Evolutionary conservation across 1,140 invertebrate species (phyloP), one percentile per base, ranked within the genome.

Genomic region (Caenorhabditis tropicalis): DNA sequence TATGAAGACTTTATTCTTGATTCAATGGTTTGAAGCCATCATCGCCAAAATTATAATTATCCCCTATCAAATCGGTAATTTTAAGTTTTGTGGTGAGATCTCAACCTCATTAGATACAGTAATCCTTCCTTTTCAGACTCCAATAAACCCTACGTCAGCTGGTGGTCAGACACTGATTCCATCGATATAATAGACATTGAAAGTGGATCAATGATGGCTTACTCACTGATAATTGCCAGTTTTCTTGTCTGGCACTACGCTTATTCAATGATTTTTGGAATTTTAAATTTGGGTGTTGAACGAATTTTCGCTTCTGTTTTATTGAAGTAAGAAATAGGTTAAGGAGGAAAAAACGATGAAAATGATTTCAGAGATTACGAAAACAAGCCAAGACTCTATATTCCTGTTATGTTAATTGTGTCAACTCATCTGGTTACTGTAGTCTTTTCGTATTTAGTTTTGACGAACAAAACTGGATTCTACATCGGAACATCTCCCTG

Each of bases 181-280:
- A 24, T 15, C 12, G 58, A 65, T 27, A 65, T 65, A 27, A 65
- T 65, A 33, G 29, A 27, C 12, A 16, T 65, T 21, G 12, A 33
- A 16, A 19, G 36, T 5, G 29, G 21, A 5, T 33, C 58, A 33
- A 19, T 21, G 3, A 65, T 19, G 7, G 29, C n/a, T 31, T 33
- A 65, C 19, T 3, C 31, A 65, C 31, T 65, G 3, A 36, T 65
- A 65, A 65, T 36, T 16, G 29, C 58, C 10, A 36, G 58, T 65
- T 65, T 65, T 65, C 58, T 65, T 36, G 31, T 65, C 12, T 65
- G 58, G 58, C 58, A 65, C 58, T 65, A 65, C 24, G 29, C 58
- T 10, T 65, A 65, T 24, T 33, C 58, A 1, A 65, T 65, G 58
- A 65, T 65, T 65, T 65, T 65, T 36, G 58, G 58, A 36, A 65